Conservation (phyloP, 1,140 invertebrate genomes). For the Lepidurus arcticus region DNA sequence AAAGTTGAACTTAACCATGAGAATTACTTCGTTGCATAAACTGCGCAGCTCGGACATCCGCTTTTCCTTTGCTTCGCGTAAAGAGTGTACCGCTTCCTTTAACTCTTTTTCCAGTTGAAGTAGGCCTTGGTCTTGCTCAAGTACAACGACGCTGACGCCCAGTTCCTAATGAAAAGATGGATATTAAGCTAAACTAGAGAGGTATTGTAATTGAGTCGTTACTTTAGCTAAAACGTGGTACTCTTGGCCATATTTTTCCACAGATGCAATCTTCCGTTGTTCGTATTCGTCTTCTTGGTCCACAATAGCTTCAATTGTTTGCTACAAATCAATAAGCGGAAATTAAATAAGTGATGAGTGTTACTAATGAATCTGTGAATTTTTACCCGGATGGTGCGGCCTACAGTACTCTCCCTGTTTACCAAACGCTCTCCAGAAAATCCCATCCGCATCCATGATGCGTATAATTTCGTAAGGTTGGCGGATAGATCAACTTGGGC, state of each 20-base stretch:
- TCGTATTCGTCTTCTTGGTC: conserved; percentile 29
- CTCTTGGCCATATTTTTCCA: conserved; percentile 23
- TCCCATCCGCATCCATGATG: background rate
- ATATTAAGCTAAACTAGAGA: background rate
- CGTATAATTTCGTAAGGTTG: background rate
- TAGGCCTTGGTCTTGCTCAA: conserved; percentile 2
- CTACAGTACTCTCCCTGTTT: background rate
- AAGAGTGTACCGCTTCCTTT: background rate
- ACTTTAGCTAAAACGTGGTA: conserved; percentile 26
- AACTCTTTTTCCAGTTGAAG: background rate
- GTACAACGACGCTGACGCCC: background rate
- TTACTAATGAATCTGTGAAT: background rate
- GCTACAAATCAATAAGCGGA: background rate
- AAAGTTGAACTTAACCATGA: background rate
- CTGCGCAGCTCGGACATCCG: background rate
- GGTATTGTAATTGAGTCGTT: background rate
- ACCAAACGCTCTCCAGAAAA: background rate
- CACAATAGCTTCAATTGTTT: conserved; percentile 27
- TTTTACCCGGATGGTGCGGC: background rate
- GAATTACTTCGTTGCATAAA: background rate
- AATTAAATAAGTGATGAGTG: background rate
- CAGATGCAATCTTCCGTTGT: background rate
- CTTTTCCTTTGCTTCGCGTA: background rate
- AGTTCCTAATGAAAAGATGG: conserved; percentile 23
- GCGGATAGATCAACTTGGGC: background rate